These are phyloP conservation scores for Acrobasis repandana DNA, from an alignment of 2,888 invertebrate species.

Conservation along the genomic window DNA sequence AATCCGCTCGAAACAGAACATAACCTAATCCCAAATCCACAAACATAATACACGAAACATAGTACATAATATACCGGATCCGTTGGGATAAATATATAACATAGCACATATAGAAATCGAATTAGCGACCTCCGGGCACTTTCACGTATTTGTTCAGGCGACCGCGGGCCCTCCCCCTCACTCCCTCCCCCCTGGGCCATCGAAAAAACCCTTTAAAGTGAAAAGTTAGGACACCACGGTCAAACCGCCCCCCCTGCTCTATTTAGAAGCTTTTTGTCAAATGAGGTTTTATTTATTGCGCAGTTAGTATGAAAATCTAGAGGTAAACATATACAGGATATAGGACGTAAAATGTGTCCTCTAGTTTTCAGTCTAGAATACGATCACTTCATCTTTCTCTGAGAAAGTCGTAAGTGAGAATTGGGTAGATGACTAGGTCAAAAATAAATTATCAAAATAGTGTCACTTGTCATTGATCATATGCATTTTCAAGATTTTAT, in stretches of 20 bases:
- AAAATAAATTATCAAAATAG: too few relatives aligned
- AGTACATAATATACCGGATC: constrained; percentile 22
- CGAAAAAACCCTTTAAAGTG: constrained; percentile 70
- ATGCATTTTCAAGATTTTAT: too few relatives aligned
- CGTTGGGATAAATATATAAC: constrained; percentile 26
- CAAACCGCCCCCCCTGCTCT: constrained; percentile 32
- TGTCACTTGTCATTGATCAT: too few relatives aligned
- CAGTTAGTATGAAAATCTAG: not conserved
- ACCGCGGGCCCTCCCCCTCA: constrained; percentile 42
- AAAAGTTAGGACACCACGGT: constrained; percentile 57
- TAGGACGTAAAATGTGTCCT: too few relatives aligned
- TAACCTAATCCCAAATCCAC: not conserved
- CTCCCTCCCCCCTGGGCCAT: constrained; percentile 37
- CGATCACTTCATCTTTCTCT: too few relatives aligned
- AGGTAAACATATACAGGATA: too few relatives aligned
- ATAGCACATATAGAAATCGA: constrained; percentile 48
- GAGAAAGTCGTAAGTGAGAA: too few relatives aligned
- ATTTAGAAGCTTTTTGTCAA: constrained; percentile 26
- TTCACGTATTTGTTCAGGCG: constrained; percentile 56
- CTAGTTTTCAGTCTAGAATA: too few relatives aligned
- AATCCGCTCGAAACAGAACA: not conserved
- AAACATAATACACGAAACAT: not conserved
- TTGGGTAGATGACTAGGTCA: too few relatives aligned
- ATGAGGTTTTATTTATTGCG: not conserved
- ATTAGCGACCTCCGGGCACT: constrained; percentile 56